phyloP scores from a whole-genome alignment of 2,797 vertebrate genomes.

The Saxicola maurus region DNA sequence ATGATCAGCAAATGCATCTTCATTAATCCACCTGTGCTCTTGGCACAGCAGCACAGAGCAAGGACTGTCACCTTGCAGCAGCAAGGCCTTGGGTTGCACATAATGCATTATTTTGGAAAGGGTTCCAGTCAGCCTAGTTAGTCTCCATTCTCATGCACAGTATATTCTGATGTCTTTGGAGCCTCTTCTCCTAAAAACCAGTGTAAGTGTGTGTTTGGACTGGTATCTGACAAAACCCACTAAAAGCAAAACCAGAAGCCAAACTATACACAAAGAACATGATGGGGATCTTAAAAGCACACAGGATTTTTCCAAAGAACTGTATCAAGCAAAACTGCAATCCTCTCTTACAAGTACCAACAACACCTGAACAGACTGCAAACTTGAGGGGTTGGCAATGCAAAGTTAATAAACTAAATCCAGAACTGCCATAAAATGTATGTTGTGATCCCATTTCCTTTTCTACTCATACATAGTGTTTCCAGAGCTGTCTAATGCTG shows the following conservation, averaged over 20 bases:
- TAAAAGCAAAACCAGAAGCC: not conserved
- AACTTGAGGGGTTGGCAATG: not conserved
- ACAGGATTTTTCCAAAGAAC: not conserved
- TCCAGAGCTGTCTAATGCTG: conserved; percentile 14
- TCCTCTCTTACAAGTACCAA: not conserved
- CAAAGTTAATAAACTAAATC: conserved; percentile 39
- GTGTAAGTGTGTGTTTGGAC: not conserved
- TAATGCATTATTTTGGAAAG: not conserved
- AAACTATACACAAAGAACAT: not conserved
- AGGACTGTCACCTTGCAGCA: not conserved
- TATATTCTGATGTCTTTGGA: not conserved
- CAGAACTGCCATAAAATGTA: conserved; percentile 32
- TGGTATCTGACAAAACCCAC: not conserved
- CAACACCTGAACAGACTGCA: not conserved
- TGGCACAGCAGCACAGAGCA: not conserved
- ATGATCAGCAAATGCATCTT: not conserved
- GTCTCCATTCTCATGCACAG: not conserved
- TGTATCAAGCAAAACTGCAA: not conserved
- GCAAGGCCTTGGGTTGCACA: not conserved
- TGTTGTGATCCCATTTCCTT: conserved; percentile 53
- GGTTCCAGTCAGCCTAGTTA: not conserved
- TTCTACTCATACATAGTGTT: conserved; percentile 15
- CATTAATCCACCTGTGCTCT: not conserved
- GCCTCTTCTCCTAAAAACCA: not conserved
- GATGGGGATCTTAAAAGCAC: not conserved